Conservation (phyloP, 2,797 vertebrate species). For the Myotis pilosus region DNA sequence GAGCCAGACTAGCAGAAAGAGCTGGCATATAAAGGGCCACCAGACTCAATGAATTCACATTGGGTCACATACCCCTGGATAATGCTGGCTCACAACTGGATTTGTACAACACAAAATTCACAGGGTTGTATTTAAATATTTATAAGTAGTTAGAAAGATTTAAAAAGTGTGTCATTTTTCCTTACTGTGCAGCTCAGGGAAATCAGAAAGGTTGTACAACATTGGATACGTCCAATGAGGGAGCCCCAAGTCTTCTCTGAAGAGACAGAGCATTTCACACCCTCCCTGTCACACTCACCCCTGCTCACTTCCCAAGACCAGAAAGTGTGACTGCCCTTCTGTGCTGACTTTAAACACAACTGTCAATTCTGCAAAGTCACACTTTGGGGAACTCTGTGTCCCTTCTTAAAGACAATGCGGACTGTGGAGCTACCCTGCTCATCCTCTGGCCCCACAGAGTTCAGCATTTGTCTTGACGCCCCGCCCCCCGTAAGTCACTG, state of each 20-base stretch:
- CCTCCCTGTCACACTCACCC: neutral
- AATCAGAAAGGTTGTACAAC: neutral
- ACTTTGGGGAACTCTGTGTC: constrained; percentile 55
- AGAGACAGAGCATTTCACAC: neutral
- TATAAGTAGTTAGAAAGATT: constrained; percentile 22
- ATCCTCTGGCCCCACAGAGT: constrained; percentile 79
- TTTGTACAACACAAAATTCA: constrained; percentile 49
- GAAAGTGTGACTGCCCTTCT: neutral
- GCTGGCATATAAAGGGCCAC: neutral
- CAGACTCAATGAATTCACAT: neutral
- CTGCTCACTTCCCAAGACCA: neutral
- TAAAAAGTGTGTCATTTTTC: neutral
- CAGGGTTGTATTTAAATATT: constrained; percentile 45
- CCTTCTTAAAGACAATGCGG: constrained; percentile 75
- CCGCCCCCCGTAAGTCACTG: constrained; percentile 79
- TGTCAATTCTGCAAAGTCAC: constrained; percentile 56
- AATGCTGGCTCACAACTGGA: constrained; percentile 17
- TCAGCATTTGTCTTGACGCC: constrained; percentile 79
- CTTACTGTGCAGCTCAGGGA: neutral
- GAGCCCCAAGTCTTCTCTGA: neutral
- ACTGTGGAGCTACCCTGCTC: constrained; percentile 77
- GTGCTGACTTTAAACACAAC: constrained; percentile 40
- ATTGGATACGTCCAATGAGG: neutral
- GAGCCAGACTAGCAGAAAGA: neutral
- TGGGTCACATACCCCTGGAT: neutral